Conservation (phyloP, 1,140 invertebrate species). For the Potamilus streckersoni region DNA sequence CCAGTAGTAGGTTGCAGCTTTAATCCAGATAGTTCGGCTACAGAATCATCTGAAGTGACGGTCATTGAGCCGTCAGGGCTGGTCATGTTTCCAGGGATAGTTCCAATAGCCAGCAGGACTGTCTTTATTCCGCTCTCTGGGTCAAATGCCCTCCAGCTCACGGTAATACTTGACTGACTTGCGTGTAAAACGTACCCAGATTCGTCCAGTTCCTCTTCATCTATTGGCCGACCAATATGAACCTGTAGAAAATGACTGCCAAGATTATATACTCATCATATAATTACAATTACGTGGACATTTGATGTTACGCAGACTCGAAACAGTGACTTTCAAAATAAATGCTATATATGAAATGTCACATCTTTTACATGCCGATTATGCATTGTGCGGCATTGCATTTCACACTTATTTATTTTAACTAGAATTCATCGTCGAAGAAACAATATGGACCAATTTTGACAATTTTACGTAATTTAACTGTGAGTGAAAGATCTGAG, state of each 20-base stretch:
- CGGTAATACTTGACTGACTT: conserved; percentile 28
- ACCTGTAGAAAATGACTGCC: conserved; percentile 21
- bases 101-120: conserved; percentile 33
- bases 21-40: background rate
- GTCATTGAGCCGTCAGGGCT: conserved; percentile 1
- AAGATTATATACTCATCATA: too few relatives aligned
- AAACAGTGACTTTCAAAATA: too few relatives aligned
- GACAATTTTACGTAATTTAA: too few relatives aligned
- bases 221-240: conserved; percentile 24
- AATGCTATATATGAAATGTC: too few relatives aligned
- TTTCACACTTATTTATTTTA: too few relatives aligned
- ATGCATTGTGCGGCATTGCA: too few relatives aligned
- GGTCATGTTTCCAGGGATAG: background rate
- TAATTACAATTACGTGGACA: too few relatives aligned
- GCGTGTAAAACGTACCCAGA: conserved; percentile 34
- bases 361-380: too few relatives aligned
- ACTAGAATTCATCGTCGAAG: too few relatives aligned
- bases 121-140: conserved; percentile 31
- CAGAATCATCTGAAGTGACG: background rate
- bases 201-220: conserved; percentile 42
- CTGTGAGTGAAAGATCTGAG: too few relatives aligned
- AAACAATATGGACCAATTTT: too few relatives aligned
- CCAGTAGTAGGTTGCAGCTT: background rate
- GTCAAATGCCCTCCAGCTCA: conserved; percentile 38
- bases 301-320: too few relatives aligned